Conservation (phyloP, 1,140 invertebrate species). For the Drosophila melanogaster region DNA sequence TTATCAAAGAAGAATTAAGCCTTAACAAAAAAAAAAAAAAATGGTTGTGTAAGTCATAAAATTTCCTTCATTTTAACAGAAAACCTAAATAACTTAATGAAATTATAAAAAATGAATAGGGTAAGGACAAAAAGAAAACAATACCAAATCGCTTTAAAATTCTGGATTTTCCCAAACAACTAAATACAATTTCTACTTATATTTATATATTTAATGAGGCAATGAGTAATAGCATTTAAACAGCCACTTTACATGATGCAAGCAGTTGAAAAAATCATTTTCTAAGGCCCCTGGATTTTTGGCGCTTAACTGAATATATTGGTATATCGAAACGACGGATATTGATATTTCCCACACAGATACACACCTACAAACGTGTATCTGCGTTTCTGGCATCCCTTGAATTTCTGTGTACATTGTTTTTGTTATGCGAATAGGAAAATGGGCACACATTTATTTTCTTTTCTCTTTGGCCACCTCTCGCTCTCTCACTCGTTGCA, state of each 20-base stretch:
- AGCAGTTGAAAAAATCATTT: not conserved
- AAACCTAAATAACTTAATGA: not conserved
- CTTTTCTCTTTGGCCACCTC: slow-evolving; percentile 12
- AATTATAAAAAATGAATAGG: not conserved
- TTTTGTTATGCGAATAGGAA: slow-evolving; percentile 33
- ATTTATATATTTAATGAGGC: not conserved
- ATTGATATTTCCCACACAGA: slow-evolving; percentile 17
- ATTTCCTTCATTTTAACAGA: no score
- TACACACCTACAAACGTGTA: not conserved
- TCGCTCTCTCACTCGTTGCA: not conserved
- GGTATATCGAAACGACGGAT: slow-evolving; percentile 22
- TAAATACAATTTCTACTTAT: not conserved
- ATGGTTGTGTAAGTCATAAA: no score
- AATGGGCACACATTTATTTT: slow-evolving; percentile 46
- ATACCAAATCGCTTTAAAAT: no score
- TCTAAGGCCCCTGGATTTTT: slow-evolving; percentile 3
- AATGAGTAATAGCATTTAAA: not conserved
- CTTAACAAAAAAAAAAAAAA: no score
- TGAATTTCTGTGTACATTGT: slow-evolving; percentile 21
- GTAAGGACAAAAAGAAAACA: not conserved
- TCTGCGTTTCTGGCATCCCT: slow-evolving; percentile 39
- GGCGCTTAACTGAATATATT: slow-evolving; percentile 15
- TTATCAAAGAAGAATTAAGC: no score
- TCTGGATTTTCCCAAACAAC: not conserved
- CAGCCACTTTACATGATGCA: not conserved